phyloP scores from a whole-genome alignment of 2,888 invertebrate genomes.

The Mallateleia sp. region DNA sequence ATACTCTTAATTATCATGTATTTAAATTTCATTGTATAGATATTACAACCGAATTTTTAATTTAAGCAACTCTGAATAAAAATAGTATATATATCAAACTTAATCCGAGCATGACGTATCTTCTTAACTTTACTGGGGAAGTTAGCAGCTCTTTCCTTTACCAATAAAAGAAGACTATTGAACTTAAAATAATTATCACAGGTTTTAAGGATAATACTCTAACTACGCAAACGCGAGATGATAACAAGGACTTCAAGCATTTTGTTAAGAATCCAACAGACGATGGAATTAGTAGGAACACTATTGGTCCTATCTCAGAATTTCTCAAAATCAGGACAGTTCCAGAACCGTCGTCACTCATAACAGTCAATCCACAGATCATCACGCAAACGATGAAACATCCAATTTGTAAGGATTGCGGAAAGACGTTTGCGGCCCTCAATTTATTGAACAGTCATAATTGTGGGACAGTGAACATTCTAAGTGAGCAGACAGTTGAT shows the following conservation, averaged over 20 bases:
- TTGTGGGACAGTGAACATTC: slow-evolving; percentile 81
- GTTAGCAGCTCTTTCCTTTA: too few relatives aligned
- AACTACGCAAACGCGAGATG: slow-evolving; percentile 86
- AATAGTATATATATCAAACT: too few relatives aligned
- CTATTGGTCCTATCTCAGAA: slow-evolving; percentile 88
- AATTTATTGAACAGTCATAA: slow-evolving; percentile 86
- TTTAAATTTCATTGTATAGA: too few relatives aligned
- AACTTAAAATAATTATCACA: too few relatives aligned
- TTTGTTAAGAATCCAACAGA: slow-evolving; percentile 85
- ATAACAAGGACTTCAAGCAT: slow-evolving; percentile 87
- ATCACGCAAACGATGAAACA: slow-evolving; percentile 85
- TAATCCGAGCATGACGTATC: too few relatives aligned
- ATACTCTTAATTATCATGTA: too few relatives aligned
- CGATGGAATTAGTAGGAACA: slow-evolving; percentile 86
- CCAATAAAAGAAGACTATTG: too few relatives aligned
- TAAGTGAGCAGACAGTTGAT: slow-evolving; percentile 84
- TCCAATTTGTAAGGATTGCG: slow-evolving; percentile 87
- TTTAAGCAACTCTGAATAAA: too few relatives aligned
- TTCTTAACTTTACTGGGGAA: too few relatives aligned
- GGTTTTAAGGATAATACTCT: slow-evolving; percentile 86
- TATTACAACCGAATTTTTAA: too few relatives aligned
- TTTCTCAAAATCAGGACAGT: slow-evolving; percentile 87
- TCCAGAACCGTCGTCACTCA: slow-evolving; percentile 85
- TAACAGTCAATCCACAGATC: slow-evolving; percentile 87
- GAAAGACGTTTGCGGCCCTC: slow-evolving; percentile 86